Base-by-base conservation (phyloP, 2,113 vertebrate genomes). In the Marmota flaviventris region DNA sequence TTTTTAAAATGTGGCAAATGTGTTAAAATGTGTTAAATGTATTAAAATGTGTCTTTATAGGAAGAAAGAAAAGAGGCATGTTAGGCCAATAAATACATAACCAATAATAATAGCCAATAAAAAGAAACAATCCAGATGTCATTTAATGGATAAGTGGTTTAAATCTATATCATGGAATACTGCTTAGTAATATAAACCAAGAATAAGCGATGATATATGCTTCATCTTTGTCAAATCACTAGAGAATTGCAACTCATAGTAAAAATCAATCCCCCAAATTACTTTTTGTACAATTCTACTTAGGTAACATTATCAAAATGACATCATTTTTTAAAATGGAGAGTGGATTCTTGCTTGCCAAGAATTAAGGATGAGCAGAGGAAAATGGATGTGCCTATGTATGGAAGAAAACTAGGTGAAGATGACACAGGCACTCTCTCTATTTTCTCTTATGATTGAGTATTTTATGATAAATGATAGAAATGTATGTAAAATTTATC, bases 311-410 rank as follows among this genome's bases (percentile, higher is more conserved):
- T 61, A 84, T 39, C 2, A 93, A 79, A 93, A 82, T 18, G 16
- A 63, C 4, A 77, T 11, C 0, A 84, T n/a, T 86, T 63, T 69
- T 56, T 53, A 2, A 86, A 86, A 93, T 72, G 37, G 7, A 79
- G 32, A 78, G n/a, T 18, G 42, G 3, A 10, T 18, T 53, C 24
- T 17, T 77, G 37, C 18, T 69, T 87, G 53, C 22, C 16, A 79
- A 84, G 18, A 0, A 20, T 37, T 70, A 83, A 17, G 17, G 0
- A 51, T 5, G 34, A 76, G n/a, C 2, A 24, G 0, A 11, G 4
- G 14, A 1, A 7, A 0, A 20, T 61, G 0, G 4, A 17, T 4
- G 2, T 56, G 24, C 2, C 17, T 51, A 8, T 45, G 9, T 53
- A 85, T 2, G 65, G 4, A 29, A 4, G 13, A 87, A 79, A 93